phyloP scores from a whole-genome alignment of 2,113 vertebrate species.

The Semnornis frantzii region DNA sequence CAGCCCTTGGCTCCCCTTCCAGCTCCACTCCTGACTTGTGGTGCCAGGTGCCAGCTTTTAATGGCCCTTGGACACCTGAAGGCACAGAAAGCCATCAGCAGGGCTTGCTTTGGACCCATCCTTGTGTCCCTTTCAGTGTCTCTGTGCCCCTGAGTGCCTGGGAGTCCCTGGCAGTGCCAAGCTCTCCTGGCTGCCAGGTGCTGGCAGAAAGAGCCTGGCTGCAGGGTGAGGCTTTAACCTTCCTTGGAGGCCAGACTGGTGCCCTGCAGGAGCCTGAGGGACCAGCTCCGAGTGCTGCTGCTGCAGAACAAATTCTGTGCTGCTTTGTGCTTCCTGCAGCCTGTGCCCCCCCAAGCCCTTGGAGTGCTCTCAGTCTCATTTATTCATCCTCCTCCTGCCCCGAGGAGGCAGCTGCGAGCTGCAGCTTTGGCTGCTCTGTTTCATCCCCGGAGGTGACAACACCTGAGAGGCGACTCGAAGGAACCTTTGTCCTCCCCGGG shows the following conservation, averaged over 20 bases:
- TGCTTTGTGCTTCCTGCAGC: background rate
- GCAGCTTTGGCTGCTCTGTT: background rate
- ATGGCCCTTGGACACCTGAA: conserved; percentile 20
- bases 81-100: background rate
- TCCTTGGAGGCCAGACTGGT: background rate
- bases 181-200: background rate
- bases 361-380: background rate
- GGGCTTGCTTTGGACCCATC: background rate
- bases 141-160: background rate
- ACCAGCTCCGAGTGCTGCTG: background rate
- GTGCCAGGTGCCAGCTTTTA: conserved; percentile 3
- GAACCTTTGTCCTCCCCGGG: background rate
- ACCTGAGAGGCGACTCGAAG: rapidly evolving
- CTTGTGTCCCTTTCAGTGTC: background rate
- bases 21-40: background rate
- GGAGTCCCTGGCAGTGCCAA: background rate
- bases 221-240: background rate
- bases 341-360: background rate
- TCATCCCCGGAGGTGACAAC: background rate
- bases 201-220: background rate
- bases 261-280: background rate
- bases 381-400: background rate
- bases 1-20: background rate
- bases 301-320: conserved; percentile 27
- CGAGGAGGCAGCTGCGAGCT: rapidly evolving